Evolutionary conservation across 2,797 vertebrate genomes (phyloP).

Genomic region (Rousettus madagascariensis): DNA sequence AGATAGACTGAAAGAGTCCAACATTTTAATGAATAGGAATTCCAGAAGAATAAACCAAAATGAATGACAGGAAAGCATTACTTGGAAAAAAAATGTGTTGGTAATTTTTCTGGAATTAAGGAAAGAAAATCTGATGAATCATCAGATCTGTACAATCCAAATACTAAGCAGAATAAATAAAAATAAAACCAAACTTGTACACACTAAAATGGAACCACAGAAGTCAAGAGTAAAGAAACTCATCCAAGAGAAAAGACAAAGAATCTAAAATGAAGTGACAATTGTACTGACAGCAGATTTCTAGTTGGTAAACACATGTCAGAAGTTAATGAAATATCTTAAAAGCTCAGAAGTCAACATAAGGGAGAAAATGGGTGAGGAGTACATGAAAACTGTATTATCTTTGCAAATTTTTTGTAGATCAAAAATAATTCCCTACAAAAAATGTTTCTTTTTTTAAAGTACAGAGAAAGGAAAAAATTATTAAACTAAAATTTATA

Average conservation of each 20-base stretch:
- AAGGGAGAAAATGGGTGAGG: not conserved
- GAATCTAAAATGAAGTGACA: not conserved
- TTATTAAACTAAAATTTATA: conserved; percentile 5
- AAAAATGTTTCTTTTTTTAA: not conserved
- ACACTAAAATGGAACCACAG: not conserved
- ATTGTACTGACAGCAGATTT: not conserved
- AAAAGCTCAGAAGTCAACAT: not conserved
- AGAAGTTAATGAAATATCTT: conserved; percentile 4
- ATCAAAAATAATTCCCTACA: not conserved
- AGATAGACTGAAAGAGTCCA: not conserved
- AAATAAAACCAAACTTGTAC: not conserved
- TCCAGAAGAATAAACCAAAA: conserved; percentile 2
- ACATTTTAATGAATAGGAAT: conserved; percentile 11
- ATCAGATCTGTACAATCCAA: not conserved
- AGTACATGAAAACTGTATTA: not conserved
- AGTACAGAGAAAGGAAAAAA: not conserved
- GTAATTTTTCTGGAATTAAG: conserved; percentile 33
- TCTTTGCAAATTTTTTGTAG: not conserved
- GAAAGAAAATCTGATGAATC: not conserved
- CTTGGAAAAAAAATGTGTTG: not conserved
- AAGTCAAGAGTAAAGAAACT: conserved; percentile 31
- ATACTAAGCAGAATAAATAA: not conserved
- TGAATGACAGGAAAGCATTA: not conserved
- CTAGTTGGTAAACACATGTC: not conserved
- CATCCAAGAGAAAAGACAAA: not conserved